Evolutionary conservation across 2,797 vertebrate genomes (phyloP).

Genomic region (Enteromius mattozi): DNA sequence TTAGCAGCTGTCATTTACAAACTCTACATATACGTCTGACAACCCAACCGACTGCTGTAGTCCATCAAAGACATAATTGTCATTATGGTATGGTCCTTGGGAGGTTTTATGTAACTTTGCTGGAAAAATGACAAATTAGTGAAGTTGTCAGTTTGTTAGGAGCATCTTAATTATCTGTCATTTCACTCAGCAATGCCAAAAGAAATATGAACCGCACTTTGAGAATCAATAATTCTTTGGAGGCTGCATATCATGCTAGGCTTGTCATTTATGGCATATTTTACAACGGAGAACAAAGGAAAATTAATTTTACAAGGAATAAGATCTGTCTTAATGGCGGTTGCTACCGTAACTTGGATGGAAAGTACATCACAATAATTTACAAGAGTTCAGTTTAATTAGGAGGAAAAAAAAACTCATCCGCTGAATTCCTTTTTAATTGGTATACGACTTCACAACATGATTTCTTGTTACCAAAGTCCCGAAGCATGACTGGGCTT

Average conservation of each 20-base stretch:
- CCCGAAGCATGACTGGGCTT: constrained; percentile 70
- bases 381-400: constrained; percentile 76
- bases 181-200: constrained; percentile 17
- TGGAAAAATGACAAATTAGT: constrained; percentile 39
- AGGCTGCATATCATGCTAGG: constrained; percentile 3
- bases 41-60: constrained; percentile 32
- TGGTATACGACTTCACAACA: constrained; percentile 71
- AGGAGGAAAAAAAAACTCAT: constrained; percentile 60
- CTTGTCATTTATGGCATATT: constrained; percentile 43
- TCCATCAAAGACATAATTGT: constrained; percentile 39
- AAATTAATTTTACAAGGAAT: constrained; percentile 50
- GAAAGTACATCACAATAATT: constrained; percentile 68
- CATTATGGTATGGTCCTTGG: constrained; percentile 13
- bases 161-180: constrained; percentile 40
- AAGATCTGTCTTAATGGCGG: constrained; percentile 47
- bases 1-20: constrained; percentile 48
- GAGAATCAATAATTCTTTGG: constrained; percentile 28
- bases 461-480: constrained; percentile 66
- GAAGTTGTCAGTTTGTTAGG: constrained; percentile 38
- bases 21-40: constrained; percentile 28
- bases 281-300: constrained; percentile 64
- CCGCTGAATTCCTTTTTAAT: constrained; percentile 72
- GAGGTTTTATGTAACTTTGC: constrained; percentile 39
- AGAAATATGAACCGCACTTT: background rate
- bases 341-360: constrained; percentile 53